These are phyloP conservation scores for Rhegmatorhina hoffmannsi DNA, from an alignment of 2,113 vertebrate genomes.

Conservation along the genomic window DNA sequence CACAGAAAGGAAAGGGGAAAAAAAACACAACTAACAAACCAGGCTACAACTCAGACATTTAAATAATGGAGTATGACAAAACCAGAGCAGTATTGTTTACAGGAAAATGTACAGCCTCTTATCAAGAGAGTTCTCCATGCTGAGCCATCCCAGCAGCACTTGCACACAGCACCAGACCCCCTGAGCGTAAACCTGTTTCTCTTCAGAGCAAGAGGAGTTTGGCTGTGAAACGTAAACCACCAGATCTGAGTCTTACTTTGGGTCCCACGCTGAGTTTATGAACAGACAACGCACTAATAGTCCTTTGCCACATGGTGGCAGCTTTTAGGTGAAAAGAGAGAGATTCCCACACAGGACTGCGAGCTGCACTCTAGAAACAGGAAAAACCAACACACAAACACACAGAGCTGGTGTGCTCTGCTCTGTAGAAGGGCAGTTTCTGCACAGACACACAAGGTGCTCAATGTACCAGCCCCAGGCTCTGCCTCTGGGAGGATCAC, in stretches of 20 bases:
- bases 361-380: not conserved
- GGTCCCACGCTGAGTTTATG: not conserved
- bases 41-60: conserved; percentile 18
- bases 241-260: not conserved
- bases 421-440: not conserved
- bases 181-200: not conserved
- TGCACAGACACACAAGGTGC: not conserved
- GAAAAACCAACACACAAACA: not conserved
- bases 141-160: not conserved
- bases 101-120: not conserved
- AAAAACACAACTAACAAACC: not conserved
- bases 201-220: not conserved
- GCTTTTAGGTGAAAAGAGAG: conserved; percentile 14
- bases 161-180: not conserved
- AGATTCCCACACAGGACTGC: not conserved
- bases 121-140: not conserved
- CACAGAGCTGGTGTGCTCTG: fast-evolving
- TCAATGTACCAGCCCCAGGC: not conserved
- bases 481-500: not conserved
- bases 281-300: not conserved
- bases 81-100: not conserved
- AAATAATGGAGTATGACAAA: conserved; percentile 17
- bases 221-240: not conserved
- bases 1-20: conserved; percentile 8
- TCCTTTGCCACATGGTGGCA: conserved; percentile 57